Conservation (phyloP, 2,888 invertebrate species). For the Alitta virens region DNA sequence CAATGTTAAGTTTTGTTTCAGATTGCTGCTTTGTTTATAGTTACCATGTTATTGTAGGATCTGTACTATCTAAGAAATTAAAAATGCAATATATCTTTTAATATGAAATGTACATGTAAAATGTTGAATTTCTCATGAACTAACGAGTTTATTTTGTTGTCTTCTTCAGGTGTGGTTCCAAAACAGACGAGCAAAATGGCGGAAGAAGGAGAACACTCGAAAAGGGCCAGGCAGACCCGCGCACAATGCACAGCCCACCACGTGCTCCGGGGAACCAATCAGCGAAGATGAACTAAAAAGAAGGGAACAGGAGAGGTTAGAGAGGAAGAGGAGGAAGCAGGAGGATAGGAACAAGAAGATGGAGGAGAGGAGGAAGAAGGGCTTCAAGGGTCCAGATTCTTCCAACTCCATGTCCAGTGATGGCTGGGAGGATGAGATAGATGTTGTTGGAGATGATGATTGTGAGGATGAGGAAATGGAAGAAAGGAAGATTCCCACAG, state of each 20-base stretch:
- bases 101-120: too few species aligned
- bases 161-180: conserved; percentile 95
- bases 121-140: too few species aligned
- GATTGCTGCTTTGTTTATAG: too few species aligned
- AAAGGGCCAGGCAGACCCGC: conserved; percentile 97
- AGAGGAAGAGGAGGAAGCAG: conserved; percentile 78
- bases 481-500: background rate
- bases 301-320: conserved; percentile 53
- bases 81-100: too few species aligned
- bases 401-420: background rate
- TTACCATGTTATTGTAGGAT: too few species aligned
- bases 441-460: conserved; percentile 29
- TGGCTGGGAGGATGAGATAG: conserved; percentile 58
- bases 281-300: conserved; percentile 68
- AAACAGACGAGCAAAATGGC: conserved; percentile 97
- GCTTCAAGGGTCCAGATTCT: background rate
- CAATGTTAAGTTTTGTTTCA: too few species aligned
- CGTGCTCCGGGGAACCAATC: conserved; percentile 95
- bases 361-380: conserved; percentile 19
- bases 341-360: conserved; percentile 75
- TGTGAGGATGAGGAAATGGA: background rate
- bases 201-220: conserved; percentile 98
- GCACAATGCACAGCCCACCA: conserved; percentile 96
- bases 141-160: conserved; percentile 31
- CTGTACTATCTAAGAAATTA: too few species aligned